Base-by-base conservation (phyloP, 2,888 invertebrate species). In the Diogma glabrata region DNA sequence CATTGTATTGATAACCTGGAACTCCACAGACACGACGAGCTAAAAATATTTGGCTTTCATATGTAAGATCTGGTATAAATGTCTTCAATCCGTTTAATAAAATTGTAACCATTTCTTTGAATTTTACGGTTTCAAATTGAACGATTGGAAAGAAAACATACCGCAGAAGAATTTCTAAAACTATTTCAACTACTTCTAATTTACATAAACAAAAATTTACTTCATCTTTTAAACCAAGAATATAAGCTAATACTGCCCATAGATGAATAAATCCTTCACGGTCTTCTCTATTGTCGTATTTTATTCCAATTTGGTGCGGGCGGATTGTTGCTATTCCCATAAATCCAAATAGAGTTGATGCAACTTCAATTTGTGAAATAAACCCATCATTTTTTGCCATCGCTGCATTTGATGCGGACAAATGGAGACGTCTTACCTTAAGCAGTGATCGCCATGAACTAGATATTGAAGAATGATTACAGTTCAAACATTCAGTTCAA, bases 301-400 rank as follows among this genome's bases (percentile, higher is more conserved):
- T 63, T 16, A 88, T 71, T 0, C 86, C 85, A 38, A 87, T 71
- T 52, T 71, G 62, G 48, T 79, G 72, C 0, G 78, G 74, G 50
- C 75, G 74, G 2, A 82, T 62, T 2, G 85, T 59, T 2, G 78
- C 71, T 57, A 79, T 78, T 4, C 87, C 89, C 60, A 89, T 75
- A 64, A 90, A 90, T 4, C 87, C 89, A 62, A 85, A 85, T 64
- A 84, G 84, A 0, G 89, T 87, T 6, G 88, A 64, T 0, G 81
- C 81, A 75, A 91, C 76, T 61, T 88, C 87, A 53, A 79, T 73
- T 64, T 90, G 89, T 0, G 81, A 78, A 22, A 88, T 65, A 14
- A 19, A 16, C 1, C 74, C 74, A 3, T 72, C 58, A 6, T 76
- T 69, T 75, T 67, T 69, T 66, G 2, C 63, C 40, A 51, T 66